A percentile compares a stretch with the other conserved stretches of the same genome.
These are phyloP conservation scores for Trichogramma evanescens DNA, from an alignment of 2,888 invertebrate species.

Conservation along the genomic window DNA sequence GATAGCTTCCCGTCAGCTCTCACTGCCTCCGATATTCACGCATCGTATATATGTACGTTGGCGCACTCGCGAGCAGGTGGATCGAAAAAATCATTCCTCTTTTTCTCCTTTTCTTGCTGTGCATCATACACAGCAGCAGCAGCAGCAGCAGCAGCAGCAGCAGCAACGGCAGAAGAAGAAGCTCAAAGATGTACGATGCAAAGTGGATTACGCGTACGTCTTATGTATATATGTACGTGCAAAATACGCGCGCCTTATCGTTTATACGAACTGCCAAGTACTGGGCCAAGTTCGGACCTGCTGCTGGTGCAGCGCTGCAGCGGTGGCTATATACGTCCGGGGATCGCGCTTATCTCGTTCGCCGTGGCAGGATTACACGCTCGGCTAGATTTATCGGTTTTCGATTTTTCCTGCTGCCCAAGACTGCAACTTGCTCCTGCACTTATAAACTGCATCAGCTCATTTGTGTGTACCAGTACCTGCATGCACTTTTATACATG, in stretches of 20 bases:
- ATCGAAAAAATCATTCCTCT: too few relatives aligned
- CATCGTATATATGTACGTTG: too few relatives aligned
- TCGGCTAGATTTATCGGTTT: slow-evolving; percentile 4
- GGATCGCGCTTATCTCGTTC: slow-evolving; percentile 18
- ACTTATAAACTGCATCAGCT: too few relatives aligned
- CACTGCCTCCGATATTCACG: too few relatives aligned
- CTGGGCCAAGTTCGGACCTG: neutral
- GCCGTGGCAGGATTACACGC: slow-evolving; percentile 19
- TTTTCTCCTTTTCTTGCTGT: too few relatives aligned
- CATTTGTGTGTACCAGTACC: too few relatives aligned
- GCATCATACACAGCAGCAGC: neutral
- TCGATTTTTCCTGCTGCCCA: neutral
- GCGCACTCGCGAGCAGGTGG: too few relatives aligned
- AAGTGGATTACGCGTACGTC: slow-evolving; percentile 12
- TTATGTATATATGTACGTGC: neutral
- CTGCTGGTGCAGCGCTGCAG: neutral
- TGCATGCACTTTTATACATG: too few relatives aligned
- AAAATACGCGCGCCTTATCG: slow-evolving; percentile 12
- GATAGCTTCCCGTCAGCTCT: too few relatives aligned
- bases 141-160: neutral
- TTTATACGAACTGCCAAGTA: too few relatives aligned
- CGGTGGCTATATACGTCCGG: neutral
- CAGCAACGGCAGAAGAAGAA: neutral
- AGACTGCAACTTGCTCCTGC: too few relatives aligned
- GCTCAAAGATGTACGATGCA: slow-evolving; percentile 6